Evolutionary conservation across 2,797 vertebrate genomes (phyloP).

Genomic region (Pitangus sulphuratus): DNA sequence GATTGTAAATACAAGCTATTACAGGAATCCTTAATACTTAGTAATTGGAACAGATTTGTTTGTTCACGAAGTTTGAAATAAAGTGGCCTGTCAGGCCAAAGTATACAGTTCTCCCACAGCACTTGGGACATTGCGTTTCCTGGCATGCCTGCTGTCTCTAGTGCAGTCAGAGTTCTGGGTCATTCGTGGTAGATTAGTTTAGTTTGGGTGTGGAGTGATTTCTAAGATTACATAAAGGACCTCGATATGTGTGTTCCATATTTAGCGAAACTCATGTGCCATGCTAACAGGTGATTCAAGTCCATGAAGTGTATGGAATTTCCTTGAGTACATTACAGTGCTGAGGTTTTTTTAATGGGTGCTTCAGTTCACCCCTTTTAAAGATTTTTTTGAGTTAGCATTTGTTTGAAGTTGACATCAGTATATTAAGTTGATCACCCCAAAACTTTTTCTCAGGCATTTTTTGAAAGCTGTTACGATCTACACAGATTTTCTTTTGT

Average conservation of each 20-base stretch:
- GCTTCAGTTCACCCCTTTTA: neutral
- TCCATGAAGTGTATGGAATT: neutral
- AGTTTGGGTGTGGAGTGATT: constrained; percentile 11
- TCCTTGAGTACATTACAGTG: neutral
- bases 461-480: neutral
- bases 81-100: neutral
- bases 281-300: neutral
- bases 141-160: neutral
- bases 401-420: neutral
- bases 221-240: neutral
- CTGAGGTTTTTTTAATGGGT: neutral
- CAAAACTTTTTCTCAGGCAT: neutral
- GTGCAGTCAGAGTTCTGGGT: neutral
- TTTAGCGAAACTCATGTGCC: neutral
- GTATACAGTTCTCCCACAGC: neutral
- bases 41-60: neutral
- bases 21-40: neutral
- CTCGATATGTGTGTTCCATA: neutral
- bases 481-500: neutral
- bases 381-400: neutral
- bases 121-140: neutral
- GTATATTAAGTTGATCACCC: neutral
- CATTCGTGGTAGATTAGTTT: neutral
- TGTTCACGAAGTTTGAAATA: neutral
- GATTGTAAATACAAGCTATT: neutral